Percentiles rank a stretch among this genome's conserved stretches.
Conservation (phyloP, 2,888 invertebrate species). For the Laspeyria flexula region DNA sequence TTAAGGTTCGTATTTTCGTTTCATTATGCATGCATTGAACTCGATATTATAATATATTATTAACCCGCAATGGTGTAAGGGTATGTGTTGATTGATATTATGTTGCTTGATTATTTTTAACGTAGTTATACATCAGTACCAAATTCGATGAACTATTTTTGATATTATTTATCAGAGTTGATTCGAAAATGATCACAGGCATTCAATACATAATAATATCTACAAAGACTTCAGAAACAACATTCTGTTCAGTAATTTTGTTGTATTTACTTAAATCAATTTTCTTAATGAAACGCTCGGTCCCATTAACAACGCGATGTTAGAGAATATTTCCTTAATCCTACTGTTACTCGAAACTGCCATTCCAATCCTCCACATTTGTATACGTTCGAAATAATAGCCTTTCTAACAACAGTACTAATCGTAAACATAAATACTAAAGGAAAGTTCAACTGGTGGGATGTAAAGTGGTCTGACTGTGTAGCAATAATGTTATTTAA, state of each 20-base stretch:
- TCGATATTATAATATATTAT: neutral
- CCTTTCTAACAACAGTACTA: slow-evolving; percentile 27
- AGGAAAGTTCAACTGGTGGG: slow-evolving; percentile 35
- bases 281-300: no score
- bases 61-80: neutral
- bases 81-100: neutral
- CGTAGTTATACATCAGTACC: no score
- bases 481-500: no score
- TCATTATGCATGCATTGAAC: neutral
- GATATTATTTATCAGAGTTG: no score
- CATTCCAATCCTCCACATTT: slow-evolving; percentile 15
- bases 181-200: no score
- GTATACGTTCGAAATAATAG: slow-evolving; percentile 23
- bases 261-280: no score
- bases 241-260: no score
- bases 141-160: no score
- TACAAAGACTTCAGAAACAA: no score
- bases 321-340: no score
- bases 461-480: slow-evolving; percentile 13
- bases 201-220: no score
- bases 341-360: slow-evolving; percentile 13
- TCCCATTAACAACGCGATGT: no score
- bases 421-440: slow-evolving; percentile 39
- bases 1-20: slow-evolving; percentile 21
- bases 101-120: neutral